Evolutionary conservation across 2,797 vertebrate species (phyloP).

Genomic region (Lepus townsendii): DNA sequence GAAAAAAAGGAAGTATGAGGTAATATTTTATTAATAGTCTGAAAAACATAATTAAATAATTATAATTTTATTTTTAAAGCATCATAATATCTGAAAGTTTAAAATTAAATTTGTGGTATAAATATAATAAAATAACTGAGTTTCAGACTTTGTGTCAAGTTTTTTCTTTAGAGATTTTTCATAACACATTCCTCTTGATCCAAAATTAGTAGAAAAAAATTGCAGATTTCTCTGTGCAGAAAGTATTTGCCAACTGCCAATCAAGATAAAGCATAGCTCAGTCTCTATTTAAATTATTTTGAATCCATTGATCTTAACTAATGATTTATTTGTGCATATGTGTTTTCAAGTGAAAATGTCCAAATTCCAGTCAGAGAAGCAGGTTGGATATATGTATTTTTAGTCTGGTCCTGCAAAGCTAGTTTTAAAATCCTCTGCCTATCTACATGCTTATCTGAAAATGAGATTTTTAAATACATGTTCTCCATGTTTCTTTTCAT

Average conservation of each 20-base stretch:
- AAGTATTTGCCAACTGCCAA: background rate
- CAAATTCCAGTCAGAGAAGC: conserved; percentile 16
- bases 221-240: conserved; percentile 38
- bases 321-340: conserved; percentile 40
- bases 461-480: conserved; percentile 62
- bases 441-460: conserved; percentile 54
- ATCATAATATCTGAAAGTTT: background rate
- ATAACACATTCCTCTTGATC: conserved; percentile 6
- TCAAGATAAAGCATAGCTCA: conserved; percentile 21
- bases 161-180: conserved; percentile 14
- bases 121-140: background rate
- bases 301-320: conserved; percentile 37
- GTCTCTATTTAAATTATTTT: conserved; percentile 48
- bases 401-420: background rate
- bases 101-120: background rate
- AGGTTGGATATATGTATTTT: background rate
- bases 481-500: conserved; percentile 60
- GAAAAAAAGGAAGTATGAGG: background rate
- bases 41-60: background rate
- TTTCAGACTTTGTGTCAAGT: background rate
- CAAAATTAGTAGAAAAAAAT: conserved; percentile 2
- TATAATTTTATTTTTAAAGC: conserved; percentile 35
- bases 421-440: conserved; percentile 54
- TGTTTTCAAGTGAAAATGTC: conserved; percentile 37
- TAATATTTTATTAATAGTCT: conserved; percentile 4